Evolutionary conservation across 2,113 vertebrate species (phyloP).

Genomic region (Phyllostomus hastatus): DNA sequence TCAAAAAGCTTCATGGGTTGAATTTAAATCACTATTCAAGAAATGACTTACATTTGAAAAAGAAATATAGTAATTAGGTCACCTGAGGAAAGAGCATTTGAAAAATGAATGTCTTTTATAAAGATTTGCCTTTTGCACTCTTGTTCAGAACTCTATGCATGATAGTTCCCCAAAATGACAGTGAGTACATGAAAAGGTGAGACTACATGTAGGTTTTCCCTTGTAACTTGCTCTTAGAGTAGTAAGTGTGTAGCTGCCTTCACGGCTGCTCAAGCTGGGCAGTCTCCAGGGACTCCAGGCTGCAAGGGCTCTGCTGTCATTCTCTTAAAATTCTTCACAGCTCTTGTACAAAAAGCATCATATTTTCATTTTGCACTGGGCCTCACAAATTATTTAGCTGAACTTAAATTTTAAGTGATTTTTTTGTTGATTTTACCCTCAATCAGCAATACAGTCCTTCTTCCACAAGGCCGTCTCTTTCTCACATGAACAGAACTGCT

Average conservation of each 20-base stretch:
- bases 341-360: neutral
- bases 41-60: conserved; percentile 42
- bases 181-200: neutral
- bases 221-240: neutral
- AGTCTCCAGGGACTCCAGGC: neutral
- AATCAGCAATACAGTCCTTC: neutral
- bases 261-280: accelerated
- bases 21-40: conserved; percentile 48
- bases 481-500: neutral
- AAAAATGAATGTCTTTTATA: conserved; percentile 53
- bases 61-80: conserved; percentile 63
- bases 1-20: neutral
- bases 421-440: neutral
- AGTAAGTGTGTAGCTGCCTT: neutral
- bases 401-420: neutral
- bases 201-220: conserved; percentile 17
- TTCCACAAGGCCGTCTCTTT: neutral
- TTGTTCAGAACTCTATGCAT: conserved; percentile 6
- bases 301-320: neutral
- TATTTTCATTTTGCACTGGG: neutral
- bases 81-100: conserved; percentile 44
- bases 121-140: conserved; percentile 38
- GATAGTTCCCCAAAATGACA: neutral
- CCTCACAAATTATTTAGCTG: neutral
- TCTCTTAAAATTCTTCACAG: neutral